phyloP scores from a whole-genome alignment of 2,113 vertebrate species.

The Corythaeola cristata region DNA sequence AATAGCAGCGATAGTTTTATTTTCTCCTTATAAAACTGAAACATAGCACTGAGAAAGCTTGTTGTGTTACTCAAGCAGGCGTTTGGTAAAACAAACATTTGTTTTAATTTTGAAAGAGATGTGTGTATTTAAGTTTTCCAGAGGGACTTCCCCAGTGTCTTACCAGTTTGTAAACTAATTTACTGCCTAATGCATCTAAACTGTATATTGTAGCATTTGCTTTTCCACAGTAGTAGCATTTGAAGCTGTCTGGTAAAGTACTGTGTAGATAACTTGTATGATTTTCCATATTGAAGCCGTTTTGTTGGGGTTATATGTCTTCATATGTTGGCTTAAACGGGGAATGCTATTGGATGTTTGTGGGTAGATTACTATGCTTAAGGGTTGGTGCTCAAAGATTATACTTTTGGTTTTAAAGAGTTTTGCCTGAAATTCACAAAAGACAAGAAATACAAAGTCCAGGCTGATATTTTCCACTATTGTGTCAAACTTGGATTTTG shows the following conservation, averaged over 20 bases:
- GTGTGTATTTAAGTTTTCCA: background rate
- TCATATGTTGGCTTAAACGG: background rate
- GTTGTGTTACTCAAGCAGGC: background rate
- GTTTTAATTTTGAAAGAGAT: background rate
- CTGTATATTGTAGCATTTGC: background rate
- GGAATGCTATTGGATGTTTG: background rate
- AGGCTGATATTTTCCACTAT: background rate
- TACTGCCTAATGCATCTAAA: background rate
- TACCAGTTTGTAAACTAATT: background rate
- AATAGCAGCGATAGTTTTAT: background rate
- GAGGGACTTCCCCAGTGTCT: background rate
- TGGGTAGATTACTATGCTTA: background rate
- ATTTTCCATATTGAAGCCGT: background rate
- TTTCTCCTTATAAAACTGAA: background rate
- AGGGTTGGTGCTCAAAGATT: background rate
- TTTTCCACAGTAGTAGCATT: background rate
- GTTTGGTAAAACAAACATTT: background rate
- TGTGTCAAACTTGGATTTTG: background rate
- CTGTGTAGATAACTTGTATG: background rate
- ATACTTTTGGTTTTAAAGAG: background rate
- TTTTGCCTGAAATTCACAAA: background rate
- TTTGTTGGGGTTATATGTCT: background rate
- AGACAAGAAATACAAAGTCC: background rate
- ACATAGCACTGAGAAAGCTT: background rate
- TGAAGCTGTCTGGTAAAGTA: background rate